Conservation (phyloP, 2,113 vertebrate species). For the Azemiops feae region DNA sequence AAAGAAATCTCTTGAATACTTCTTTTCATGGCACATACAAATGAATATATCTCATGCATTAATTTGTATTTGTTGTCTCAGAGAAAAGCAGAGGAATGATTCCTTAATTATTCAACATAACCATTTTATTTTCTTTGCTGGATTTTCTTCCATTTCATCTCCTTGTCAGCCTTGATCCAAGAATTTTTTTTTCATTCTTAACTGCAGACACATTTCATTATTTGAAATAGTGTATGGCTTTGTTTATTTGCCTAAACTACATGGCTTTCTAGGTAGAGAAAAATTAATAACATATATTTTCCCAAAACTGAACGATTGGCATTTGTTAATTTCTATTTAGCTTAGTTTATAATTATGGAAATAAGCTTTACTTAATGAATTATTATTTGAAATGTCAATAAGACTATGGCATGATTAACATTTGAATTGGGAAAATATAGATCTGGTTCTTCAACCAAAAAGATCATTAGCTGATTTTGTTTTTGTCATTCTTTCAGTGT, state of each 20-base stretch:
- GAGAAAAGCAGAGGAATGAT: neutral
- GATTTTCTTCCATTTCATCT: neutral
- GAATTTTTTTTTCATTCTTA: neutral
- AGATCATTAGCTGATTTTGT: neutral
- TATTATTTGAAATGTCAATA: neutral
- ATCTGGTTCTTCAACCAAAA: neutral
- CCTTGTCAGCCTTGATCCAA: neutral
- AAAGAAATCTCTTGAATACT: constrained; percentile 30
- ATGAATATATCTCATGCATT: neutral
- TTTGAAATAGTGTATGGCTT: neutral
- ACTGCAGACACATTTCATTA: neutral
- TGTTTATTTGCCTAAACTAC: neutral
- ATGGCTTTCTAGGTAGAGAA: neutral
- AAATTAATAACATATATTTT: neutral
- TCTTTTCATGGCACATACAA: neutral
- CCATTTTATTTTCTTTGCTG: neutral
- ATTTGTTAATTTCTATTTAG: neutral
- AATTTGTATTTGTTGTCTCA: neutral
- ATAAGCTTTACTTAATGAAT: neutral
- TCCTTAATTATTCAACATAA: neutral
- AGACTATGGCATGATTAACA: neutral
- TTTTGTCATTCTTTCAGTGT: neutral
- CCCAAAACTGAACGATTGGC: neutral
- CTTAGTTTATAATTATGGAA: neutral
- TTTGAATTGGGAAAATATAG: neutral